Evolutionary conservation across 2,888 invertebrate genomes (phyloP).

Genomic region (Monochamus alternatus): DNA sequence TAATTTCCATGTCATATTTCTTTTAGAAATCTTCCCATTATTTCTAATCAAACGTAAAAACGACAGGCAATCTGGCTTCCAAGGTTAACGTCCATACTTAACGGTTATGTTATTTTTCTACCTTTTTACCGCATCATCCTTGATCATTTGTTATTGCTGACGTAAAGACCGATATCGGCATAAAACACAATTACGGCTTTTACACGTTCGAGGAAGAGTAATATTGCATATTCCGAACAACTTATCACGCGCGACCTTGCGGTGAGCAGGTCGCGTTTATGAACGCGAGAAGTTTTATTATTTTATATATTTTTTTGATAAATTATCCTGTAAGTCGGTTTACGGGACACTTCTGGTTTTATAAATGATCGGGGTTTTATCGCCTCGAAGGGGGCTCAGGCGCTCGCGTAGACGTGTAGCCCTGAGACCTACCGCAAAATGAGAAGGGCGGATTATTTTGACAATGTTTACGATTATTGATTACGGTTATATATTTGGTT

Average conservation of each 20-base stretch:
- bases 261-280: conserved; percentile 33
- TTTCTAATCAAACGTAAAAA: no score
- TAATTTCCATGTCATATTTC: no score
- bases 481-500: background rate
- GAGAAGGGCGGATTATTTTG: background rate
- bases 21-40: no score
- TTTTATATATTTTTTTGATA: conserved; percentile 44
- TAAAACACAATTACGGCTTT: conserved; percentile 2
- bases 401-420: background rate
- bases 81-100: background rate
- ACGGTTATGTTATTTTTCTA: background rate
- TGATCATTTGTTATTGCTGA: conserved; percentile 9
- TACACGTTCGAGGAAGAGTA: background rate
- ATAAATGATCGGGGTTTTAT: conserved; percentile 42
- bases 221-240: background rate
- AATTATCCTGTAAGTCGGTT: conserved; percentile 42
- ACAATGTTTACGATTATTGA: background rate
- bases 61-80: no score
- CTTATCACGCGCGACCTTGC: conserved; percentile 22
- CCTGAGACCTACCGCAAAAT: background rate
- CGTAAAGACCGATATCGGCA: background rate
- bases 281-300: conserved; percentile 47
- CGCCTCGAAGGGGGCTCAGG: conserved; percentile 16
- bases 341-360: conserved; percentile 42
- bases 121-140: conserved; percentile 17